phyloP scores from a whole-genome alignment of 92 coral and sea anemone genomes.

The Porites rus region DNA sequence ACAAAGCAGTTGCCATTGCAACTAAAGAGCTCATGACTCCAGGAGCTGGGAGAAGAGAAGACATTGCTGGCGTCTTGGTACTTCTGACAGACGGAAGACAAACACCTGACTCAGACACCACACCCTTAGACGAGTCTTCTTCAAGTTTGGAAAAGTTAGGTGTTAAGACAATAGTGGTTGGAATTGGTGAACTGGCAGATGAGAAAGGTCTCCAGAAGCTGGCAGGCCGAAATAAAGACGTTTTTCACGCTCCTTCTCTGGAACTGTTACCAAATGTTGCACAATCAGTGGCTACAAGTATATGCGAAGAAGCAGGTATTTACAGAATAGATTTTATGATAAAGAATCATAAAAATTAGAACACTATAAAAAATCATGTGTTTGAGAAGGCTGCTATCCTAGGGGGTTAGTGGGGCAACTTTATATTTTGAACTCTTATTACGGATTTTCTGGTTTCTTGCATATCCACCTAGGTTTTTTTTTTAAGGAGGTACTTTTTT shows the following conservation, averaged over 20 bases:
- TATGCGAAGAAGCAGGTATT: conserved; percentile 49
- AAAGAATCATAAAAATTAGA: no score
- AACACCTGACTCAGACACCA: conserved; percentile 43
- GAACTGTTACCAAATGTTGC: neutral
- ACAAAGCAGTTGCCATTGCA: conserved; percentile 64
- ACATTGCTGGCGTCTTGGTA: conserved; percentile 53
- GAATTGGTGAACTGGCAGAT: conserved; percentile 60
- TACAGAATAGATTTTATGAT: neutral
- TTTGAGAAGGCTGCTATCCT: no score
- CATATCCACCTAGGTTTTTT: no score
- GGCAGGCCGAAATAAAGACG: conserved; percentile 27
- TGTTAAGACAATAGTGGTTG: conserved; percentile 62
- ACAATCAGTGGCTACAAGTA: conserved; percentile 33
- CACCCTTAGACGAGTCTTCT: conserved; percentile 38
- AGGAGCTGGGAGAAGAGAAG: conserved; percentile 53
- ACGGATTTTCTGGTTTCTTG: no score
- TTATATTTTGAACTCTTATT: no score
- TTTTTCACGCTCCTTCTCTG: conserved; percentile 33
- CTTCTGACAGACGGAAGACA: conserved; percentile 64
- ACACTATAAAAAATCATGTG: no score
- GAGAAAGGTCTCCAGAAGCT: conserved; percentile 31
- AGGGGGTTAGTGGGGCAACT: no score
- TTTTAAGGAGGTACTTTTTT: no score
- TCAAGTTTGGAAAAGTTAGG: conserved; percentile 33
- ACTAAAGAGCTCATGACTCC: conserved; percentile 65